Base-by-base conservation (phyloP, 2,888 invertebrate genomes). In the Callimorpha dominula region DNA sequence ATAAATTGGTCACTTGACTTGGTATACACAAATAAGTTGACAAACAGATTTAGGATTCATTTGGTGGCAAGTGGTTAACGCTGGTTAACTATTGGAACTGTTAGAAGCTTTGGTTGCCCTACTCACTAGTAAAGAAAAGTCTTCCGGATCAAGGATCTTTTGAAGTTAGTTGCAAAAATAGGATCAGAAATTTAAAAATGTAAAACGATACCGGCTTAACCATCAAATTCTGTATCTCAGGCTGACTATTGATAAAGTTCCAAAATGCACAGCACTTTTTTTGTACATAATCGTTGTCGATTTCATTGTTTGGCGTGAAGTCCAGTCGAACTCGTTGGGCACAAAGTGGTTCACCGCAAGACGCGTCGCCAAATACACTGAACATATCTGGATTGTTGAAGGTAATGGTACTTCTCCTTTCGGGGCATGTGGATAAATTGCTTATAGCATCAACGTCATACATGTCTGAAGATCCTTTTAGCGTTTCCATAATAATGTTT, bases 181-280 rank as follows among this genome's bases (percentile, higher is more conserved):
- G 31, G 40, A 42, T 40, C 11, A 6, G 20, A 31, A 9, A 57
- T 42, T 49, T 12, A 49, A 71, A 49, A 31, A 68, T 31, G 8
- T 12, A 1, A 20, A 0, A 68, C 68, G 76, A 11, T 57, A 89
- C 89, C 74, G 89, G 84, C 14, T 78, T 14, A 50, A 80, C 86
- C 75, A 82, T 84, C n/a, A 89, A 64, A 15, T 78, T 70, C 8
- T 79, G 81, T 71, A 90, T 78, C 15, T 85, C 84, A 0, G 84
- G 85, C 14, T 73, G 76, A 20, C 73, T 82, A 1, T 78, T 75
- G 20, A 89, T 73, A 42, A 86, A 87, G 3, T 86, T 73, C 90
- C 90, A 90, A 75, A 90, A 90, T 0, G 83, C 82, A 49, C 85
- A 85, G 65, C 88, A 84, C 73, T 89, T 90, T 70, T 73, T 81